Evolutionary conservation across 2,888 invertebrate genomes (phyloP).

Genomic region (Lacanobia oleracea): DNA sequence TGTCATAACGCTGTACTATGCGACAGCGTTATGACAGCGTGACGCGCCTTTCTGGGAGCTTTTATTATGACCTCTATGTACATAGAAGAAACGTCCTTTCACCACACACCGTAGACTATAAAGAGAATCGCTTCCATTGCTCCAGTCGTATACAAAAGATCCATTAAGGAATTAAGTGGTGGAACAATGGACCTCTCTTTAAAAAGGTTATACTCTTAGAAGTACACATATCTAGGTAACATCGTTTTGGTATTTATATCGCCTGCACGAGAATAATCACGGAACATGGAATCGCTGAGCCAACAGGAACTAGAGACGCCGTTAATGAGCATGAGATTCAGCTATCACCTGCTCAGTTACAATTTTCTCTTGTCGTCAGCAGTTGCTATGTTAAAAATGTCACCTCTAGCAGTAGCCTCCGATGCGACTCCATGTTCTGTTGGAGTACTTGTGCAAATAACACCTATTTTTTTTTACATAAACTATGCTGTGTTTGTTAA

Average conservation of each 20-base stretch:
- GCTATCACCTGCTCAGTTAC: background rate
- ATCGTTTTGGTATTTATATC: background rate
- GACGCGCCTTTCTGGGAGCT: background rate
- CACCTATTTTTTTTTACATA: background rate
- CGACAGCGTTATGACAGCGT: background rate
- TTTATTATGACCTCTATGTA: background rate
- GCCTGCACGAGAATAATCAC: background rate
- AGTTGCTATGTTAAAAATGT: too few species aligned
- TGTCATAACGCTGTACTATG: background rate
- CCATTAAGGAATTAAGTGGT: constrained; percentile 3
- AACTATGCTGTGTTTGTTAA: background rate
- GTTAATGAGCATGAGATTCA: background rate
- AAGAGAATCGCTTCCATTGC: constrained; percentile 7
- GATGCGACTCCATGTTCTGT: too few species aligned
- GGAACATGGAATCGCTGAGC: background rate
- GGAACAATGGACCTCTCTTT: background rate
- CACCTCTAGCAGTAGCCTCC: too few species aligned
- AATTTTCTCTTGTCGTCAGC: too few species aligned
- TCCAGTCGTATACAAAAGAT: constrained; percentile 29
- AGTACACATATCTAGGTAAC: background rate
- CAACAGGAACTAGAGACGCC: background rate
- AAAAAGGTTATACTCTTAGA: background rate
- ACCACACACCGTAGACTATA: background rate
- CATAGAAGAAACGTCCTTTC: background rate
- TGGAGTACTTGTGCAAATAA: background rate